Evolutionary conservation across 2,888 invertebrate genomes (phyloP).

Genomic region (Hirtodrosophila duncani): DNA sequence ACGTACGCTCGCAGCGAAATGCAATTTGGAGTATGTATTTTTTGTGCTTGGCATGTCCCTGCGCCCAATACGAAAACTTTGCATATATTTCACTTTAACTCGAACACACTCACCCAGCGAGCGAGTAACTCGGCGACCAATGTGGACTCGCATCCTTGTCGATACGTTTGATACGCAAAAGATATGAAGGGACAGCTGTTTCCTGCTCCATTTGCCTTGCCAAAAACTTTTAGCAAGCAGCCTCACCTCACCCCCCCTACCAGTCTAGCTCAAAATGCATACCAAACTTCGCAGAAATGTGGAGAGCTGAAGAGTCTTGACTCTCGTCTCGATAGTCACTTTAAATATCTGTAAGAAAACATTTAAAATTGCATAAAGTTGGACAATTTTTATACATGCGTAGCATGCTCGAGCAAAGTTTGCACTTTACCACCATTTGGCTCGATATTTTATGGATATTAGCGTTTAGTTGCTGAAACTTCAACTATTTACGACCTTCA

Average conservation of each 20-base stretch:
- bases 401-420: conserved; percentile 34
- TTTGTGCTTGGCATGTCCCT: conserved; percentile 27
- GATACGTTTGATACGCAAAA: conserved; percentile 69
- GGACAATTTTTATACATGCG: conserved; percentile 34
- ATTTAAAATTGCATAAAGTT: conserved; percentile 51
- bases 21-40: conserved; percentile 48
- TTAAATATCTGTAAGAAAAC: conserved; percentile 45
- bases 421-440: conserved; percentile 23
- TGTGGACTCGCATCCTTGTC: conserved; percentile 27
- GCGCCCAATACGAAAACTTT: conserved; percentile 49
- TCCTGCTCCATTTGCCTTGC: conserved; percentile 69
- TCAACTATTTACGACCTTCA: conserved; percentile 50
- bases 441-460: conserved; percentile 34
- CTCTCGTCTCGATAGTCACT: conserved; percentile 27
- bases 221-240: conserved; percentile 61
- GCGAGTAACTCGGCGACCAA: not conserved
- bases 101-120: conserved; percentile 10
- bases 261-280: conserved; percentile 56
- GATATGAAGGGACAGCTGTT: conserved; percentile 69
- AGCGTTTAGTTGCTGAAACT: conserved; percentile 58
- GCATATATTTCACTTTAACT: conserved; percentile 59
- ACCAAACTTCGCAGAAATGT: conserved; percentile 17
- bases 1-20: conserved; percentile 38
- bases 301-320: conserved; percentile 2
- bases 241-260: too few species aligned